Evolutionary conservation across 2,888 invertebrate species (phyloP).

Genomic region (Adineta ricciae): DNA sequence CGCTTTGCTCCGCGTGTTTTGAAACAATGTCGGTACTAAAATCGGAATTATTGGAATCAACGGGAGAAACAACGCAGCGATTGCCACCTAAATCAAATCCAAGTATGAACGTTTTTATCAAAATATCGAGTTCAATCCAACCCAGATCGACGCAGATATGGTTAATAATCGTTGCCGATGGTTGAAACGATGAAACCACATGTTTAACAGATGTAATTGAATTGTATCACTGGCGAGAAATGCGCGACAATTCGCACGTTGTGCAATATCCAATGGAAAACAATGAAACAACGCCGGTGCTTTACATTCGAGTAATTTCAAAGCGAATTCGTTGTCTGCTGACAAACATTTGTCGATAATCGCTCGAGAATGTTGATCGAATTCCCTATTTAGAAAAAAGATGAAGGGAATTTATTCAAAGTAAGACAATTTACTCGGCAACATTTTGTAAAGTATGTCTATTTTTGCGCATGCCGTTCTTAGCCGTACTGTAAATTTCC

Average conservation of each 20-base stretch:
- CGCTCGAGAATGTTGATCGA: not conserved
- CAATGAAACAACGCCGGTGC: not conserved
- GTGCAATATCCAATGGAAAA: not conserved
- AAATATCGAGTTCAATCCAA: too few relatives aligned
- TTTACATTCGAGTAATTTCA: not conserved
- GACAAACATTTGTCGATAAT: not conserved
- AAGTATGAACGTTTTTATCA: too few relatives aligned
- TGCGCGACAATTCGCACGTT: not conserved
- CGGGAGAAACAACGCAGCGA: too few relatives aligned
- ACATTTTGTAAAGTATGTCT: not conserved
- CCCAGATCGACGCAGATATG: not conserved
- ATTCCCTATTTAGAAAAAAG: not conserved
- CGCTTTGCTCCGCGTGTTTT: not conserved
- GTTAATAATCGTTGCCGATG: not conserved
- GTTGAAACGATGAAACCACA: not conserved
- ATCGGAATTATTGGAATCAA: too few relatives aligned
- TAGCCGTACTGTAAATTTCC: not conserved
- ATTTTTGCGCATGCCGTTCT: not conserved
- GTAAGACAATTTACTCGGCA: not conserved
- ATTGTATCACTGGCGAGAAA: not conserved
- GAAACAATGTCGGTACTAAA: not conserved
- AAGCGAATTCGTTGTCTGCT: not conserved
- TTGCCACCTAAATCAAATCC: too few relatives aligned
- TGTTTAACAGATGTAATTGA: not conserved
- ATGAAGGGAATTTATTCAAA: not conserved